phyloP scores from a whole-genome alignment of 2,113 vertebrate species.

The Rhinolophus ferrumequinum region DNA sequence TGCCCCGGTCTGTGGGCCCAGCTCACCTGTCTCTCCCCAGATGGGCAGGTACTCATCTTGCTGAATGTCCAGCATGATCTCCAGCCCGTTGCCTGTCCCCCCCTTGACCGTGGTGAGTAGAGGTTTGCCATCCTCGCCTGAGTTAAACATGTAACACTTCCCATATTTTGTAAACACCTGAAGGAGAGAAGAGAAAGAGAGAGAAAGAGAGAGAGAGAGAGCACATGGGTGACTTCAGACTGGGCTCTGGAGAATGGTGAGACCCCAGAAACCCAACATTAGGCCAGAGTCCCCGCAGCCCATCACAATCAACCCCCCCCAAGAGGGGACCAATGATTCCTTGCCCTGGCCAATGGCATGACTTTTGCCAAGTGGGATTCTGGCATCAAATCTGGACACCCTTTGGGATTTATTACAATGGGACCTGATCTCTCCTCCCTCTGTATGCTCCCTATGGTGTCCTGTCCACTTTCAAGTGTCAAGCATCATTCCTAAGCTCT shows the following conservation, averaged over 20 bases:
- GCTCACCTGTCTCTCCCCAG: slow-evolving; percentile 91
- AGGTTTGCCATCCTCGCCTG: slow-evolving; percentile 95
- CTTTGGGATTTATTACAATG: background rate
- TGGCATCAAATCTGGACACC: background rate
- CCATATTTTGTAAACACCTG: slow-evolving; percentile 99
- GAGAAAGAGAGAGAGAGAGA: slow-evolving; percentile 70
- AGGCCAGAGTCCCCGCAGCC: background rate
- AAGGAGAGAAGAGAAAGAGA: slow-evolving; percentile 70
- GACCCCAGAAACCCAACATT: background rate
- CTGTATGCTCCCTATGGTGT: background rate
- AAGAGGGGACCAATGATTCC: background rate
- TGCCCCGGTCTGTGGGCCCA: background rate
- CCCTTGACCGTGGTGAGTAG: slow-evolving; percentile 98
- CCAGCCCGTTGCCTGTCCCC: slow-evolving; percentile 97
- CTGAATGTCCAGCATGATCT: slow-evolving; percentile 99
- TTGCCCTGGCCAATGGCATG: background rate
- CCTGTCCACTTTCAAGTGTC: background rate
- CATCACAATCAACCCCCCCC: background rate
- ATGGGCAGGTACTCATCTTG: slow-evolving; percentile 94
- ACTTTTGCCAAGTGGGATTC: background rate
- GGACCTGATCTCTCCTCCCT: background rate
- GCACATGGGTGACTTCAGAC: slow-evolving; percentile 62
- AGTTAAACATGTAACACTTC: slow-evolving; percentile 99
- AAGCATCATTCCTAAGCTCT: background rate
- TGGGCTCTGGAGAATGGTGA: background rate